These are phyloP conservation scores for Marcusenius ussheri DNA, from an alignment of 2,113 vertebrate species.

Conservation along the genomic window DNA sequence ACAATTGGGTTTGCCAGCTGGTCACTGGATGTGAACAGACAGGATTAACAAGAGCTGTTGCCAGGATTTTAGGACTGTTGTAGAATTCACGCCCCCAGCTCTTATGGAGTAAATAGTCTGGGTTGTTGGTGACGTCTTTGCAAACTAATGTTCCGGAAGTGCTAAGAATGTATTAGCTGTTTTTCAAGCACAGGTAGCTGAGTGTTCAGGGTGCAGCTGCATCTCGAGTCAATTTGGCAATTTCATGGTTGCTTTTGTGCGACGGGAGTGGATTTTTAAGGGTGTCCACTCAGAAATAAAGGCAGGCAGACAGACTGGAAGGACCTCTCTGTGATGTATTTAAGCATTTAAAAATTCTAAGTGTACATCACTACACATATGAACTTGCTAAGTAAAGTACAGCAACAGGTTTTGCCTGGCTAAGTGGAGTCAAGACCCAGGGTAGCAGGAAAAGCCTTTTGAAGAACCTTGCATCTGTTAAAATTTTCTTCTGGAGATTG, in stretches of 20 bases:
- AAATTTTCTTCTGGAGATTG: neutral
- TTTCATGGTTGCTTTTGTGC: neutral
- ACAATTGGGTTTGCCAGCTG: neutral
- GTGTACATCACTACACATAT: neutral
- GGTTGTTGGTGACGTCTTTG: neutral
- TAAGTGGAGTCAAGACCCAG: neutral
- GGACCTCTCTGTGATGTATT: neutral
- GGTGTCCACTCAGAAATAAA: neutral
- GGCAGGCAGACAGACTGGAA: neutral
- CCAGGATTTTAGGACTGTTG: neutral
- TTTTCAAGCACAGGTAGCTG: neutral
- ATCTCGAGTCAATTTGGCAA: neutral
- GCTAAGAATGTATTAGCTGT: neutral
- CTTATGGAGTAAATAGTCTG: neutral
- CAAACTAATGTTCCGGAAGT: neutral
- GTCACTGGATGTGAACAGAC: neutral
- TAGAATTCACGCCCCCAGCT: neutral
- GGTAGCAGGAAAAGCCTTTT: neutral
- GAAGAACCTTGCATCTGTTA: neutral
- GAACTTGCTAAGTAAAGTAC: neutral
- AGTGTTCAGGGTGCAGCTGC: neutral
- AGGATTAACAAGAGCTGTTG: neutral
- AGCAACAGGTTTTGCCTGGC: neutral
- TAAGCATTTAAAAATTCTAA: neutral
- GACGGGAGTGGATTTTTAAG: neutral